Conservation (phyloP, 2,113 vertebrate species). For the Poicephalus meyeri region DNA sequence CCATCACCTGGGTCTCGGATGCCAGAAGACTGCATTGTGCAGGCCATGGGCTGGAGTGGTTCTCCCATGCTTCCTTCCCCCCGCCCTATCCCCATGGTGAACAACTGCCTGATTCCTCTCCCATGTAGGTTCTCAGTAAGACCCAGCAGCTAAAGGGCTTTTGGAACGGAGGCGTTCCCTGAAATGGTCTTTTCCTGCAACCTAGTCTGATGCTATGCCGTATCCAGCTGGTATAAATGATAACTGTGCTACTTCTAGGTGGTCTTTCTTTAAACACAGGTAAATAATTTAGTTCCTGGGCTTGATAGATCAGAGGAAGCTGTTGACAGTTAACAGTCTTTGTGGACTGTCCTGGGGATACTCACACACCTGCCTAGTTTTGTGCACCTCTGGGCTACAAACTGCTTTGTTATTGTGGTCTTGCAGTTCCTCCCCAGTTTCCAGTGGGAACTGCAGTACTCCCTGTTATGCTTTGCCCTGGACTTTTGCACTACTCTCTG, state of each 20-base stretch:
- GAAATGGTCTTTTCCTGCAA: rapidly evolving
- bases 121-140: background rate
- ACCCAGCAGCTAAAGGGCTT: background rate
- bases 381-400: background rate
- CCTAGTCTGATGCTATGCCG: background rate
- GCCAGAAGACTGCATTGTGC: background rate
- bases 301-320: background rate
- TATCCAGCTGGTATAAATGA: background rate
- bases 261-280: background rate
- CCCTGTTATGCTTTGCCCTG: background rate
- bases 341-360: background rate
- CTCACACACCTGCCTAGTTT: background rate
- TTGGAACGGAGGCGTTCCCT: background rate
- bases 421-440: rapidly evolving
- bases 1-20: rapidly evolving
- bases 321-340: rapidly evolving
- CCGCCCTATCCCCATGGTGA: background rate
- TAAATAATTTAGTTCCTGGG: too few species aligned
- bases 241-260: rapidly evolving
- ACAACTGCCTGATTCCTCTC: background rate
- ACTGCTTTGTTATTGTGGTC: rapidly evolving
- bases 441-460: rapidly evolving
- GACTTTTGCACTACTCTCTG: background rate
- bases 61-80: background rate
- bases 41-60: background rate